Percentiles rank a stretch among this genome's conserved stretches.
Evolutionary conservation across 2,797 vertebrate species (phyloP).

Genomic region (Halcyon chelicuti): DNA sequence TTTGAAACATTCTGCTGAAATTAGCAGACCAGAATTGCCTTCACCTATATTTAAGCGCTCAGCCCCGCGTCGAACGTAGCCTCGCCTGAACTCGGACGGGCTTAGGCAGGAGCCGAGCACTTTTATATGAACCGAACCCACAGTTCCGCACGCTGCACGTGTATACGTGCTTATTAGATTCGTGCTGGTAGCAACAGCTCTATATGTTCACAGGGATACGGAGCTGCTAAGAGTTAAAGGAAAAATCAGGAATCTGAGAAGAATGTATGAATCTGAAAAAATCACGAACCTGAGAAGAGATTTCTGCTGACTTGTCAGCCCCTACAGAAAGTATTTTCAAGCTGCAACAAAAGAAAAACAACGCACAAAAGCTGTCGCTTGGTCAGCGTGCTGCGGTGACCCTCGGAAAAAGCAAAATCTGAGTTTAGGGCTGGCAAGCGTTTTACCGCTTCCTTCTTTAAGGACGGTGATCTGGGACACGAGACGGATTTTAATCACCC

Average conservation of each 20-base stretch:
- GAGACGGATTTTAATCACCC: background rate
- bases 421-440: background rate
- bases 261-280: background rate
- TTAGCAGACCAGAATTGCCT: slow-evolving; percentile 80
- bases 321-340: slow-evolving; percentile 3
- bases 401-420: background rate
- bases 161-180: background rate
- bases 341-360: background rate
- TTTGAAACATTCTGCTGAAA: slow-evolving; percentile 81
- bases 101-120: slow-evolving; percentile 46
- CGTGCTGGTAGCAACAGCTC: background rate
- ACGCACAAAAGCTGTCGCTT: slow-evolving; percentile 2
- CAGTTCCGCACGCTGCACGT: background rate
- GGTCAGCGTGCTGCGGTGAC: background rate
- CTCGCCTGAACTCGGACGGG: slow-evolving; percentile 63
- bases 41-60: slow-evolving; percentile 79
- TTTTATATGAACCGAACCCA: slow-evolving; percentile 11
- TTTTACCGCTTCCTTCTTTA: background rate
- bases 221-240: background rate
- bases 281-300: background rate
- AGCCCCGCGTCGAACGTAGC: background rate
- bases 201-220: background rate
- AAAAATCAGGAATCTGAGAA: background rate
- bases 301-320: background rate
- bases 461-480: background rate